Percentiles rank a stretch among this genome's conserved stretches.
Evolutionary conservation across 2,797 vertebrate genomes (phyloP).

Genomic region (Okamejei kenojei): DNA sequence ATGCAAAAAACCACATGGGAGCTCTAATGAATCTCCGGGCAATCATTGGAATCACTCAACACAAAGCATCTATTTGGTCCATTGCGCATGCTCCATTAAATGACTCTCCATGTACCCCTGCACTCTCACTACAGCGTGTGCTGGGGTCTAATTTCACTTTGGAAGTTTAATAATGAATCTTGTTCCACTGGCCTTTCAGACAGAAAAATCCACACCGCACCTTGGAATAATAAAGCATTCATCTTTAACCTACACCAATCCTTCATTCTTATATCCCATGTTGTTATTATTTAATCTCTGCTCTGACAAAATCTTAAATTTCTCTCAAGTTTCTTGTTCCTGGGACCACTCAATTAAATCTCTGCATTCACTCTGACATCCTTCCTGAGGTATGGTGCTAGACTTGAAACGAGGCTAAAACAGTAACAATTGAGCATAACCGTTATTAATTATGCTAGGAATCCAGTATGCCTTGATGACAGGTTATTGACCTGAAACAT

Average conservation of each 20-base stretch:
- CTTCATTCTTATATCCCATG: neutral
- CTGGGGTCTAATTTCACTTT: neutral
- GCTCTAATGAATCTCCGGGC: neutral
- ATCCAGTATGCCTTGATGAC: too few relatives aligned
- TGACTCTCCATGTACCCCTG: neutral
- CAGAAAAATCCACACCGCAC: neutral
- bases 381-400: neutral
- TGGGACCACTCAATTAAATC: neutral
- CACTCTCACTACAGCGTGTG: neutral
- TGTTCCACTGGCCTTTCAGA: neutral
- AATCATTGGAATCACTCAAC: neutral
- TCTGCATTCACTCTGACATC: neutral
- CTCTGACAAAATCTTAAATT: neutral
- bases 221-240: neutral
- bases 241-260: neutral
- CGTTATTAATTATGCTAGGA: neutral
- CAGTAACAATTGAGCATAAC: neutral
- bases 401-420: neutral
- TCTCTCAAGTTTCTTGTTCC: neutral
- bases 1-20: neutral
- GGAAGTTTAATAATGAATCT: neutral
- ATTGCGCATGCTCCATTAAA: neutral
- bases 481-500: too few relatives aligned
- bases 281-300: neutral
- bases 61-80: neutral